Evolutionary conservation across 2,797 vertebrate species (phyloP), one percentile per base, ranked within the genome.

Genomic region (Trachops cirrhosus): DNA sequence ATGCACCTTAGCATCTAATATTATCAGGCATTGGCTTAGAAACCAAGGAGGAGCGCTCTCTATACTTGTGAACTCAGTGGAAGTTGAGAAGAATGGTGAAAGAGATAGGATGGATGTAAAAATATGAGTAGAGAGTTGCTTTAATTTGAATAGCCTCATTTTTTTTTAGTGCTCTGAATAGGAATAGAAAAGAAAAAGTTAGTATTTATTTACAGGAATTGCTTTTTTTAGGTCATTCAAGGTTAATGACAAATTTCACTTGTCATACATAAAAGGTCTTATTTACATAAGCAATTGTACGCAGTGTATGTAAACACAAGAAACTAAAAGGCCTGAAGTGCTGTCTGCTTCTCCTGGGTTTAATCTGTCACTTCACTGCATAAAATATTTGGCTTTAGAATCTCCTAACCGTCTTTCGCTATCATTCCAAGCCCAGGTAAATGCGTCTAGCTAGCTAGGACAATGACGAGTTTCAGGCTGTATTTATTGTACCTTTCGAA

Each of bases 201-300:
- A 98, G 97, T 97, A 97, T 95, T 97, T 97, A 97, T 95, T 97
- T 91, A 86, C 73, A 91, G 79, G 87, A 84, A 93, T 95, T 92
- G 84, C 89, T 95, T 80, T 75, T 73, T 97, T 96, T 94, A 95
- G 86, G 48, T 93, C 96, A 97, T 94, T 95, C 91, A 91, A 84
- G 50, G 91, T 97, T 97, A 97, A 94, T n/a, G 83, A 93, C 74
- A 97, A 93, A 96, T 96, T 94, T 96, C 89, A 90, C 10, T 11
- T 59, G 83, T 87, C 83, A 95, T 88, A 95, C 57, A 79, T 64
- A 88, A 89, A 86, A 96, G 59, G 48, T 68, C 95, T 95, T 90
- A 52, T 34, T 95, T 74, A 88, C 94, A 94, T 52, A 85, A 93
- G 79, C 80, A 88, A 9, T 15, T 92, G 82, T 62, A 88, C 46